Conservation (phyloP, 1,140 invertebrate species). For the Microplitis demolitor region DNA sequence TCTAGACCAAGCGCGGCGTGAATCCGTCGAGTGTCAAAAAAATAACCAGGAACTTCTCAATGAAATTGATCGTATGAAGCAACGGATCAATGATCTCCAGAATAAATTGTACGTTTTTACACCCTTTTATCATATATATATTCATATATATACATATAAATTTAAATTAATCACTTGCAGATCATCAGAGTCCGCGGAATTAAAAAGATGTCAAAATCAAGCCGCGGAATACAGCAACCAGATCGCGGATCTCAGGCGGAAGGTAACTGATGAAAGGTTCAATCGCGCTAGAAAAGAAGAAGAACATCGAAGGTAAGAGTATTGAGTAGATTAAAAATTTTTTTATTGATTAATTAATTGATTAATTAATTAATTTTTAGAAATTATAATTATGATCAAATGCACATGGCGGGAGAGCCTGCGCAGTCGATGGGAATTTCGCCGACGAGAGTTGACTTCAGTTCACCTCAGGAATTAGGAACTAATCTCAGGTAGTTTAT, state of each 20-base stretch:
- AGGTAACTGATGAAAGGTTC: conserved; percentile 65
- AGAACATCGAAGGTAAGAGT: conserved; percentile 47
- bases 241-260: conserved; percentile 61
- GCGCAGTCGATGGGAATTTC: no score
- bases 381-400: not conserved
- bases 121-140: no score
- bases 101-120: conserved; percentile 60
- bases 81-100: conserved; percentile 58
- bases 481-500: no score
- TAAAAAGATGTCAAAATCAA: conserved; percentile 64
- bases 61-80: conserved; percentile 58
- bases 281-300: conserved; percentile 52
- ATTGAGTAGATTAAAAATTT: no score
- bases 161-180: conserved; percentile 38
- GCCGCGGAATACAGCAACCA: conserved; percentile 63
- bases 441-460: no score
- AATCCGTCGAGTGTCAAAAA: conserved; percentile 59
- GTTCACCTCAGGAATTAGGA: no score
- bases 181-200: conserved; percentile 56
- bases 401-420: no score
- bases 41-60: conserved; percentile 61
- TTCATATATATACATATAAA: not conserved
- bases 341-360: no score
- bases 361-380: not conserved
- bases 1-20: conserved; percentile 59